phyloP scores from a whole-genome alignment of 2,888 invertebrate genomes.

The Dorcus parallelipipedus region DNA sequence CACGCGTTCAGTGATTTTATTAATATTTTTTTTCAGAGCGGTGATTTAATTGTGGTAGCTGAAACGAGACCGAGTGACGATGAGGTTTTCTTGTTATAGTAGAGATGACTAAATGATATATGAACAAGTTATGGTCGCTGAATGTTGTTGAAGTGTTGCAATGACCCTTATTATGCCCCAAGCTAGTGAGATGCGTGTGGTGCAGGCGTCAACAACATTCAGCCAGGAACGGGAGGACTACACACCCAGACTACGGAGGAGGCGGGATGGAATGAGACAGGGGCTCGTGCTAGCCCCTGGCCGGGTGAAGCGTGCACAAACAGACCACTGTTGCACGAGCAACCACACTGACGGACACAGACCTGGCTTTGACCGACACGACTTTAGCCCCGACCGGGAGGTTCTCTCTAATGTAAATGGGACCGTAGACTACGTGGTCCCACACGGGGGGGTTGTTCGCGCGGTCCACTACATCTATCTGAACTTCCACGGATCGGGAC shows the following conservation, averaged over 20 bases:
- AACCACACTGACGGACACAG: constrained; percentile 56
- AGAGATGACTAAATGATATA: constrained; percentile 6
- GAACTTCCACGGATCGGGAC: constrained; percentile 95
- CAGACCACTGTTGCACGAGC: constrained; percentile 48
- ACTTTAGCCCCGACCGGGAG: constrained; percentile 96
- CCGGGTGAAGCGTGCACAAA: constrained; percentile 49
- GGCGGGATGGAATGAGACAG: constrained; percentile 38
- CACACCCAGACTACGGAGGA: constrained; percentile 19
- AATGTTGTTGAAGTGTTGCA: constrained; percentile 48
- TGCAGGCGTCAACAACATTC: constrained; percentile 52
- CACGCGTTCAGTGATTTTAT: too few species aligned
- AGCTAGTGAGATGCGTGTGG: constrained; percentile 45
- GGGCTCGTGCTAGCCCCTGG: constrained; percentile 64
- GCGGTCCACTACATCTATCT: constrained; percentile 97
- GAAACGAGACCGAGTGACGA: too few species aligned
- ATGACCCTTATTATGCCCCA: constrained; percentile 42
- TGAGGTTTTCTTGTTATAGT: neutral
- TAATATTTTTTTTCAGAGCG: too few species aligned
- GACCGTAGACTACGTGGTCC: constrained; percentile 95
- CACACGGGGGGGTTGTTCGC: constrained; percentile 97
- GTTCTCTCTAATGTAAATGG: constrained; percentile 96
- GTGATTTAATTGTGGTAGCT: too few species aligned
- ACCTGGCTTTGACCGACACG: constrained; percentile 98
- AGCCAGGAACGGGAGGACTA: constrained; percentile 24
- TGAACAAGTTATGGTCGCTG: constrained; percentile 27